A percentile compares a stretch with the other conserved stretches of the same genome.
phyloP scores from a whole-genome alignment of 30 jellyfish, hydroid and myxozoan species.

The Phacellophora camtschatica region DNA sequence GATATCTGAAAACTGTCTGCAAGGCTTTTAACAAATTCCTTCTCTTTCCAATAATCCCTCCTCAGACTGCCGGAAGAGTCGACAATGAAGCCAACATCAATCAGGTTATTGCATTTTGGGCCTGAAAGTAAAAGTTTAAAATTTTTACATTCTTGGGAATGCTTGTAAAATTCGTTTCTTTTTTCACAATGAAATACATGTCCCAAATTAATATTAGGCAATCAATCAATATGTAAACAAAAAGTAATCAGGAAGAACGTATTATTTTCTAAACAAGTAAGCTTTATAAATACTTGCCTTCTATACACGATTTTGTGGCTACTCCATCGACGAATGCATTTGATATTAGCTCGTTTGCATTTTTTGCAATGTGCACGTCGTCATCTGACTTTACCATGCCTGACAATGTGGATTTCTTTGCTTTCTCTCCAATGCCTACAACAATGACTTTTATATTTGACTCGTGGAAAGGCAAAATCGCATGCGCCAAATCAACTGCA shows the following conservation, averaged over 20 bases:
- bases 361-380: background rate
- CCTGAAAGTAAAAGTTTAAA: background rate
- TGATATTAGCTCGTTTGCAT: background rate
- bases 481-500: slow-evolving; percentile 19
- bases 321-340: background rate
- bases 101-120: slow-evolving; percentile 57
- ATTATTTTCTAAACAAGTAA: too few relatives aligned
- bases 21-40: slow-evolving; percentile 46
- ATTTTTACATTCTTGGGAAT: too few relatives aligned
- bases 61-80: slow-evolving; percentile 75
- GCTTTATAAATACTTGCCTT: background rate
- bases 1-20: slow-evolving; percentile 46
- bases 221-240: too few relatives aligned
- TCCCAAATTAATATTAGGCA: too few relatives aligned
- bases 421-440: background rate
- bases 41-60: slow-evolving; percentile 56
- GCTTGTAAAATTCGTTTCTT: too few relatives aligned
- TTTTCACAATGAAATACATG: too few relatives aligned
- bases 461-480: slow-evolving; percentile 27
- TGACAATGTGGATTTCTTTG: background rate
- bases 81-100: slow-evolving; percentile 64
- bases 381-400: background rate
- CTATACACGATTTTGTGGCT: background rate
- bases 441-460: background rate
- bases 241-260: too few relatives aligned